Percentiles rank a stretch among this genome's conserved stretches.
Evolutionary conservation across 1,140 invertebrate species (phyloP).

Genomic region (Teleopsis dalmanni): DNA sequence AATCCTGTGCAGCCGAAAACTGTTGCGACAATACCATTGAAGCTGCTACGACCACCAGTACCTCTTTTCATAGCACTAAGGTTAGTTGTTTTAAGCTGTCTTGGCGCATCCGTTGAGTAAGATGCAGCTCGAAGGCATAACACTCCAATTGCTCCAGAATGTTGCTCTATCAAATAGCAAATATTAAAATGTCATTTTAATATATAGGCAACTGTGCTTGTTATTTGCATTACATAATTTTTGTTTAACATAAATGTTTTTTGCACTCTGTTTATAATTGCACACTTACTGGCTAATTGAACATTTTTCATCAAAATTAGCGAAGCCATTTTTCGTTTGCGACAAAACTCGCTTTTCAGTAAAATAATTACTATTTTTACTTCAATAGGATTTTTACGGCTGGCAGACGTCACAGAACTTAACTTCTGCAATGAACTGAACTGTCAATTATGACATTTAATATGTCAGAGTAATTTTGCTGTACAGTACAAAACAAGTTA

Average conservation of each 20-base stretch:
- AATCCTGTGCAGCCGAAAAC: slow-evolving; percentile 91
- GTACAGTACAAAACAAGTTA: too few species aligned
- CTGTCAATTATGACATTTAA: too few species aligned
- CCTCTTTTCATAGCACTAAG: slow-evolving; percentile 69
- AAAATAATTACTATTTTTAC: too few species aligned
- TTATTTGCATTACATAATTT: slow-evolving; percentile 10
- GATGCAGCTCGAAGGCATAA: slow-evolving; percentile 29
- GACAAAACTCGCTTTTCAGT: too few species aligned
- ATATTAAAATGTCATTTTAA: neutral
- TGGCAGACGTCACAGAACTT: too few species aligned
- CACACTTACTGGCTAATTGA: slow-evolving; percentile 36
- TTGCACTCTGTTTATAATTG: neutral
- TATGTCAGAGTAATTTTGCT: too few species aligned
- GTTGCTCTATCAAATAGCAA: slow-evolving; percentile 23
- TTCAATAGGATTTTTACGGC: too few species aligned
- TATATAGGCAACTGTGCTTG: neutral
- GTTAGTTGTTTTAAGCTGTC: slow-evolving; percentile 43
- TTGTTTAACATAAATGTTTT: neutral
- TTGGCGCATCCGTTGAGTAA: slow-evolving; percentile 26
- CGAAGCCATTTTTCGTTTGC: slow-evolving; percentile 29
- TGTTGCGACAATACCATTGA: slow-evolving; percentile 94
- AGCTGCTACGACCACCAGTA: slow-evolving; percentile 89
- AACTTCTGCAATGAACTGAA: too few species aligned
- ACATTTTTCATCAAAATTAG: slow-evolving; percentile 37
- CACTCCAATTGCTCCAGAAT: slow-evolving; percentile 34